Base-by-base conservation (phyloP, 2,797 vertebrate genomes). In the Notamacropus eugenii region DNA sequence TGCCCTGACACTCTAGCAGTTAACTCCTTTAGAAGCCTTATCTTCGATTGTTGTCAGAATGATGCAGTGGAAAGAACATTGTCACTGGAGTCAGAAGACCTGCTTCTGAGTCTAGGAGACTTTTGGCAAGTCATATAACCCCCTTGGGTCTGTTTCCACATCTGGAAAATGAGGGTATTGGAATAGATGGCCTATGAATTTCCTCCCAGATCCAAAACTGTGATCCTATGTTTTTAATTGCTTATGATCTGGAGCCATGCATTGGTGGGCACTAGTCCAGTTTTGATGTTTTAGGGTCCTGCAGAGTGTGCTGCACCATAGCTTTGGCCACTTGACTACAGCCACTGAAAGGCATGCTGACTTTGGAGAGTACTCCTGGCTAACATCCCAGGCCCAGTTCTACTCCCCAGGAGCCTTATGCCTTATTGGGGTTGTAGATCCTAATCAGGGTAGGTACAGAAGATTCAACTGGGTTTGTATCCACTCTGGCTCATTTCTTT, bases 41-140 rank as follows among this genome's bases (percentile, higher is more conserved):
- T 74, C n/a, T 74, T n/a, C 14, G 19, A n/a, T 19, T 22, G 62
- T 40, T n/a, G n/a, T 40, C 34, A 19, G 62, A 74, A 40, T 40
- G n/a, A 74, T 74, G 40, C 22, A 74, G 62, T 74, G 5, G 34
- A n/a, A 67, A 40, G 62, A 74, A 40, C 34, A 67, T n/a, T 34
- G 34, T 5, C 62, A 16, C 62, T n/a, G 62, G 31, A n/a, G 62
- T n/a, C 62, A 52, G 52, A 52, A 52, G 52, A 52, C 52, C 6
- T 52, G 52, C 52, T 52, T 52, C 52, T 52, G 52, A 52, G 52
- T 46, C 74, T 87, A 28, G 50, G 40, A 54, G 92, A 95, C 95
- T 91, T 97, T 93, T 19, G 52, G 62, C 5, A 56, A 93, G 91
- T 94, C 59, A 90, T 97, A 54, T 82, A 28, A 24, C 90, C 54